Base-by-base conservation (phyloP, 2,113 vertebrate species). In the Semicossyphus pulcher region DNA sequence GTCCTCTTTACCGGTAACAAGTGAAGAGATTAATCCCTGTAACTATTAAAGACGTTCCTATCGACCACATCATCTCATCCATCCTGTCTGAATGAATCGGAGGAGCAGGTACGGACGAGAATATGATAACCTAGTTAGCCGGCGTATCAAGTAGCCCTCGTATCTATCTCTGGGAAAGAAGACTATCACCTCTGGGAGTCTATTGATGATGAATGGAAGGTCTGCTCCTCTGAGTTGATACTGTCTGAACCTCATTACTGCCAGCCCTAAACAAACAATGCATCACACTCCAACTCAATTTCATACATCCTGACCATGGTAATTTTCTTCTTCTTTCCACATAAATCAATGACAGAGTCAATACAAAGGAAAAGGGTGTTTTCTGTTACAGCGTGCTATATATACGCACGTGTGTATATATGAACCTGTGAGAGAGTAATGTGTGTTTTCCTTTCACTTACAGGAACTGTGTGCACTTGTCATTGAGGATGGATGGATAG, bases 261-360 rank as follows among this genome's bases (percentile, higher is more conserved):
- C 54, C 71, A 10, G 80, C 76, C 80, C 88, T 78, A 85, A 85
- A 89, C 89, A 91, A 90, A 90, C 85, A 91, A 92, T 92, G 82
- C 84, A 89, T 92, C 86, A 92, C 74, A 90, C 82, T 87, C 73
- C 85, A 83, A 88, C 85, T 91, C 86, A 84, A 91, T 92, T 92
- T 91, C 88, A 88, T 92, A 90, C 87, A 88, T 90, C 80, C 83
- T 85, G 81, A 87, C 84, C 89, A 84, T 80, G 83, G 85, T 89
- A 76, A 90, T 88, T 86, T 77, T 78, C 32, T 82, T 36, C 66
- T 78, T 78, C 87, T 87, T 65, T 83, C 54, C 64, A 85, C 80
- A 89, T 86, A 82, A 86, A 90, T 92, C 90, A 93, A 80, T 84
- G 83, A 85, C 85, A 86, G 64, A 57, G 69, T 81, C 71, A 81